These are phyloP conservation scores for Daboia siamensis DNA, from an alignment of 2,113 vertebrate species.

Conservation along the genomic window DNA sequence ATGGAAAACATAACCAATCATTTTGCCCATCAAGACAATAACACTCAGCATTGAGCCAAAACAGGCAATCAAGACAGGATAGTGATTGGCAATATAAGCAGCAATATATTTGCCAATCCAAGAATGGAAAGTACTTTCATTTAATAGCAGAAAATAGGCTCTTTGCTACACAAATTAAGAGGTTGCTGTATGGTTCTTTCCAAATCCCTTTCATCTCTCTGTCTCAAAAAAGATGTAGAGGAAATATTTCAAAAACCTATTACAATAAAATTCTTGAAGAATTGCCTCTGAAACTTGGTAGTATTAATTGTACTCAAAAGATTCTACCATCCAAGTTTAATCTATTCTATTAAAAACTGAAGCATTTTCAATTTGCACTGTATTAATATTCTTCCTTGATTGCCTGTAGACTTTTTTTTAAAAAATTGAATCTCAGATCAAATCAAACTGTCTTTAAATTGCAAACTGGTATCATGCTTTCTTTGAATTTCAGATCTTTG, in stretches of 20 bases:
- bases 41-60: neutral
- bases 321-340: neutral
- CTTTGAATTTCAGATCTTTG: neutral
- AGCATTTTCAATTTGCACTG: neutral
- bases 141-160: neutral
- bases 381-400: neutral
- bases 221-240: neutral
- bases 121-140: neutral
- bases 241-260: neutral
- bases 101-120: neutral
- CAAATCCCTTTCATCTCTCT: neutral
- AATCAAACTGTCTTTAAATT: neutral
- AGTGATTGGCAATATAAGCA: neutral
- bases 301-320: neutral
- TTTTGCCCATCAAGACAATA: neutral
- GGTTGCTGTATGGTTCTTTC: neutral
- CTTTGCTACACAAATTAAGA: neutral
- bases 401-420: neutral
- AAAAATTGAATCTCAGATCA: neutral
- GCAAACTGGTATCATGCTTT: neutral
- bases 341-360: neutral
- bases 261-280: neutral
- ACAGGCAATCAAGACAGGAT: neutral
- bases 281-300: neutral
- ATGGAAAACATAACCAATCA: neutral